These are phyloP conservation scores for Drosophila santomea DNA, from an alignment of 1,140 invertebrate genomes.

Conservation along the genomic window DNA sequence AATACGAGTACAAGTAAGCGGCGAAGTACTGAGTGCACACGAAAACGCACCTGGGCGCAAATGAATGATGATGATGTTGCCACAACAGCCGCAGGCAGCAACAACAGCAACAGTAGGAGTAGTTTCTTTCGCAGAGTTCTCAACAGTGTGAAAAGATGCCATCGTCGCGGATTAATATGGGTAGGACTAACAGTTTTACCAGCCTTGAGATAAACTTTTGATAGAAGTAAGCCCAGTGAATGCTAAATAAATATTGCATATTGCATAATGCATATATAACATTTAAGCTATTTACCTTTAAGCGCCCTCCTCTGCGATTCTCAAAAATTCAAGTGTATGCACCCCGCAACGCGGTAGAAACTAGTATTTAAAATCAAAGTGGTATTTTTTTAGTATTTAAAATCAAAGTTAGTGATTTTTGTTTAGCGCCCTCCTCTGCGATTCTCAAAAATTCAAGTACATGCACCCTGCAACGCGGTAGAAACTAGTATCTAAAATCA, in stretches of 20 bases:
- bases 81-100: slow-evolving; percentile 37
- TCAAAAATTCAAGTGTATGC: not conserved
- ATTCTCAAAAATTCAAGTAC: not conserved
- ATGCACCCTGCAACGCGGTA: not conserved
- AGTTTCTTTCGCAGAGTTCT: not conserved
- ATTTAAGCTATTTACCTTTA: too few relatives aligned
- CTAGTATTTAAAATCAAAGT: too few relatives aligned
- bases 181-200: not conserved
- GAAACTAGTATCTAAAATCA: too few relatives aligned
- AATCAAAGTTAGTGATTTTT: too few relatives aligned
- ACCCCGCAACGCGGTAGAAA: not conserved
- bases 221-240: too few relatives aligned
- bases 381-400: too few relatives aligned
- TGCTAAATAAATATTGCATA: too few relatives aligned
- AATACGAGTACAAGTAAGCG: slow-evolving; percentile 35
- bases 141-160: slow-evolving; percentile 2
- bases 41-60: slow-evolving; percentile 75
- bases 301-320: not conserved
- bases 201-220: too few relatives aligned
- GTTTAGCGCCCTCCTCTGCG: not conserved
- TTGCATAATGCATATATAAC: too few relatives aligned
- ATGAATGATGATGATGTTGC: slow-evolving; percentile 75
- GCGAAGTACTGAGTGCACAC: slow-evolving; percentile 45
- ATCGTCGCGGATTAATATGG: not conserved
- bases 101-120: slow-evolving; percentile 4